A percentile compares a stretch with the other conserved stretches of the same genome.
phyloP scores from a whole-genome alignment of 2,888 invertebrate genomes.

The Sphaerophoria rueppellii region DNA sequence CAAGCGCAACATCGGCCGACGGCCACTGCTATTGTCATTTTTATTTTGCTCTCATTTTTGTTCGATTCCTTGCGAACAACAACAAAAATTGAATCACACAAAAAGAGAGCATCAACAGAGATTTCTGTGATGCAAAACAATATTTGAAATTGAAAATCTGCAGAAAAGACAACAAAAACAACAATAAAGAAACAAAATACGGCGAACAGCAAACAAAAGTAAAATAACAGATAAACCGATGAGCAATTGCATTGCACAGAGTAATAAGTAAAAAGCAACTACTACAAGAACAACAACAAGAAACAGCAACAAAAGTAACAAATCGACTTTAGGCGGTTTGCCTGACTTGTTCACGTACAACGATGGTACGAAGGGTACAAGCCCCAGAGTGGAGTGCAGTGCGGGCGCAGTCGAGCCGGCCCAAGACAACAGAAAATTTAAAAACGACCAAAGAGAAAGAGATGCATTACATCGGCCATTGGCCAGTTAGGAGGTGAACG shows the following conservation, averaged over 20 bases:
- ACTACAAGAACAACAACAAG: constrained; percentile 45
- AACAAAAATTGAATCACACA: constrained; percentile 46
- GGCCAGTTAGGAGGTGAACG: constrained; percentile 77
- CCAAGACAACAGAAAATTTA: constrained; percentile 68
- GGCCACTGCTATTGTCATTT: constrained; percentile 7
- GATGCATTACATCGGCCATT: constrained; percentile 77
- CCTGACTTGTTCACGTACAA: constrained; percentile 26
- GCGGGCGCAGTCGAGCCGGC: constrained; percentile 53
- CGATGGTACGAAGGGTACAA: background rate
- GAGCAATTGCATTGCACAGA: constrained; percentile 64
- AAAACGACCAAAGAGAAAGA: constrained; percentile 67
- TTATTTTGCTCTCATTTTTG: background rate
- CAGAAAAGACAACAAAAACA: constrained; percentile 9
- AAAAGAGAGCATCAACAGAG: constrained; percentile 21
- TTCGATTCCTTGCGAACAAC: background rate
- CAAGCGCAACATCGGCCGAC: background rate
- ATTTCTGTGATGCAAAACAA: constrained; percentile 29
- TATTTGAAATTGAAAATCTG: constrained; percentile 41
- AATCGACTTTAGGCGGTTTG: constrained; percentile 37
- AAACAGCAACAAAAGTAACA: constrained; percentile 32
- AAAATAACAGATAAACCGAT: constrained; percentile 65
- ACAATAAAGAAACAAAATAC: constrained; percentile 42
- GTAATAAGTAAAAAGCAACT: constrained; percentile 50
- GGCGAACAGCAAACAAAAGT: constrained; percentile 32
- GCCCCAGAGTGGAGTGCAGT: constrained; percentile 40